Evolutionary conservation across 1,140 invertebrate genomes (phyloP).

Genomic region (Bombus breviceps): DNA sequence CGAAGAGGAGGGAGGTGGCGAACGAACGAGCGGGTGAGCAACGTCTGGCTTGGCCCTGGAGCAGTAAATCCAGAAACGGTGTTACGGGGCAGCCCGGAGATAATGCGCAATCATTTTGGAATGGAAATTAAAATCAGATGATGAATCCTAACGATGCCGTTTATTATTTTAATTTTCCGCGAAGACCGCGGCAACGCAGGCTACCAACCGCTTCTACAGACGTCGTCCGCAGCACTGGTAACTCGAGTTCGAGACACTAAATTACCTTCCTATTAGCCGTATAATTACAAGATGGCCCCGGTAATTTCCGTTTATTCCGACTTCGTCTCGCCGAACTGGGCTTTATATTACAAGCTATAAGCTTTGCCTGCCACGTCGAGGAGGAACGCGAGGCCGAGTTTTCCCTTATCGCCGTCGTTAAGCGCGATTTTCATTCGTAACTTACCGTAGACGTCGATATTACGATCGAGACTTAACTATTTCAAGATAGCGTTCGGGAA

Average conservation of each 20-base stretch:
- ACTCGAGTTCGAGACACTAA: slow-evolving; percentile 83
- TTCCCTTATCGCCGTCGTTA: slow-evolving; percentile 51
- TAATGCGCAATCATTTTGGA: slow-evolving; percentile 83
- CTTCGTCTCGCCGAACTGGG: slow-evolving; percentile 73
- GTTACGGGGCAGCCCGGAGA: slow-evolving; percentile 76
- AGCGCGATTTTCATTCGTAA: slow-evolving; percentile 33
- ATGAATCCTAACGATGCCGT: slow-evolving; percentile 84
- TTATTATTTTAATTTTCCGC: slow-evolving; percentile 84
- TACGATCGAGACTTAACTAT: not conserved
- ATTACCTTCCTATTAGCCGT: slow-evolving; percentile 84
- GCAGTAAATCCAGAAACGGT: slow-evolving; percentile 79
- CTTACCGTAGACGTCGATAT: no score
- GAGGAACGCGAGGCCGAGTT: slow-evolving; percentile 24
- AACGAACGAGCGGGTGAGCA: slow-evolving; percentile 62
- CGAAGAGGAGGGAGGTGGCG: slow-evolving; percentile 48
- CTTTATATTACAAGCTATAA: slow-evolving; percentile 63
- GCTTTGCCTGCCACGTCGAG: slow-evolving; percentile 1
- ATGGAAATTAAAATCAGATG: slow-evolving; percentile 84
- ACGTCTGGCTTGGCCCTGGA: slow-evolving; percentile 71
- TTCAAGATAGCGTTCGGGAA: no score
- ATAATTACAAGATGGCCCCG: slow-evolving; percentile 83
- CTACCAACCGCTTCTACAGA: slow-evolving; percentile 51
- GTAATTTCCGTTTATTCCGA: slow-evolving; percentile 83
- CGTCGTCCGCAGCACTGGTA: slow-evolving; percentile 73
- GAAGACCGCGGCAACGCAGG: slow-evolving; percentile 70